Base-by-base conservation (phyloP, 2,888 invertebrate genomes). In the Toxonevra muliebris region DNA sequence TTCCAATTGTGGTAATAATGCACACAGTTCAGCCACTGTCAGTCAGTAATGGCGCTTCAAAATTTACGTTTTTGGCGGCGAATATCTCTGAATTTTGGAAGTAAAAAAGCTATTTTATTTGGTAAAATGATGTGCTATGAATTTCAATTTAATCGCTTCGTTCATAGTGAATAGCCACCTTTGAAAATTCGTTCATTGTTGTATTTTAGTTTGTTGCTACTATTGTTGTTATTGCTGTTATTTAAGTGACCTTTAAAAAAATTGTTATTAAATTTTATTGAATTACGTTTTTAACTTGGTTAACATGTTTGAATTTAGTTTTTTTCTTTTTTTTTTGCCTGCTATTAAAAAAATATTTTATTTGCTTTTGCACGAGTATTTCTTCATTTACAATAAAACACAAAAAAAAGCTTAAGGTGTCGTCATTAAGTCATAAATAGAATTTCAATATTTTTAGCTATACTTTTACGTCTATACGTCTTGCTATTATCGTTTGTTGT, bases 341-440 rank as follows among this genome's bases (percentile, higher is more conserved):
- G n/a, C 61, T n/a, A 17, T 13, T 48, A 40, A 8, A 10, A 52
- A 52, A 12, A 58, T 20, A 19, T 48, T 68, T 53, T 57, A 19
- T 40, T 42, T 63, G 55, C 55, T 10, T 63, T 54, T 52, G 15
- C n/a, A n/a, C 10, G n/a, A 41, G 15, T 59, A 15, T 20, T 57
- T 12, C 20, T 9, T 55, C 12, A 20, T 2, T 19, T 4, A 63
- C 62, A 15, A 63, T 20, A 10, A 50, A 50, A 53, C 10, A 60
- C 11, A 45, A 20, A 40, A 41, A 55, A 9, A n/a, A 20, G 45
- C 68, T 59, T 68, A 12, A 60, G 53, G 30, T 66, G 66, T 54
- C 55, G 63, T 66, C 69, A 66, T 66, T 63, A 17, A 20, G 15
- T 64, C 64, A 57, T 42, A 69, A 69, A 66, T 69, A 69, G 63